Conservation (phyloP, 2,888 invertebrate species). For the Drosophila gaucha region DNA sequence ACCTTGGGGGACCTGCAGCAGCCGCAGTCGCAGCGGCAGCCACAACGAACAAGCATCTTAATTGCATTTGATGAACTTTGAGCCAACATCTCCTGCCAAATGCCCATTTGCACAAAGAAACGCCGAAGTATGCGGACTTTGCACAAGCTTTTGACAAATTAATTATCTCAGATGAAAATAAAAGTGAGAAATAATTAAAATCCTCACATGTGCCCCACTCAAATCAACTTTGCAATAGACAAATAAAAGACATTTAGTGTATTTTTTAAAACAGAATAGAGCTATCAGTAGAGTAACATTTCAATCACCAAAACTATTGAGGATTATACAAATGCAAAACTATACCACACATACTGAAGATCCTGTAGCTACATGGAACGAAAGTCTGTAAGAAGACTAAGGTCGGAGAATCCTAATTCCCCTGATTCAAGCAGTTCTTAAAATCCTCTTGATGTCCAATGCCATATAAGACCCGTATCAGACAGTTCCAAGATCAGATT, state of each 20-base stretch:
- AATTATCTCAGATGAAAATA: constrained; percentile 26
- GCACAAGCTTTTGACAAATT: constrained; percentile 43
- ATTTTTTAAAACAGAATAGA: no score
- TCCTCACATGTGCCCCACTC: not conserved
- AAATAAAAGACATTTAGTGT: no score
- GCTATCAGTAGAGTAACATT: no score
- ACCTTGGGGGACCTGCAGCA: constrained; percentile 69
- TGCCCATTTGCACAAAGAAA: constrained; percentile 22
- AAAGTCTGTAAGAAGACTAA: constrained; percentile 57
- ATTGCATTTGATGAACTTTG: constrained; percentile 83
- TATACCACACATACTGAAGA: constrained; percentile 72
- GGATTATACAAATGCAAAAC: constrained; percentile 52
- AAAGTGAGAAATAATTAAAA: constrained; percentile 8
- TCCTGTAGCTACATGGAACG: constrained; percentile 72
- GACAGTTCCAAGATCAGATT: constrained; percentile 63
- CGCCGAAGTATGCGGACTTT: constrained; percentile 13
- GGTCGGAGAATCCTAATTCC: constrained; percentile 60
- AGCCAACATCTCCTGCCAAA: constrained; percentile 68
- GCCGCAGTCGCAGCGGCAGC: constrained; percentile 1
- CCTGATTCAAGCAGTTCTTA: constrained; percentile 68
- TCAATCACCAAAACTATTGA: constrained; percentile 59
- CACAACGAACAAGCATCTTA: constrained; percentile 82
- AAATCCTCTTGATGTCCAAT: constrained; percentile 66
- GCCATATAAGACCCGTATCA: constrained; percentile 56
- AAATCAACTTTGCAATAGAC: not conserved